These are phyloP conservation scores for Coccyzus lansbergi DNA, from an alignment of 2,797 vertebrate genomes.

Conservation along the genomic window DNA sequence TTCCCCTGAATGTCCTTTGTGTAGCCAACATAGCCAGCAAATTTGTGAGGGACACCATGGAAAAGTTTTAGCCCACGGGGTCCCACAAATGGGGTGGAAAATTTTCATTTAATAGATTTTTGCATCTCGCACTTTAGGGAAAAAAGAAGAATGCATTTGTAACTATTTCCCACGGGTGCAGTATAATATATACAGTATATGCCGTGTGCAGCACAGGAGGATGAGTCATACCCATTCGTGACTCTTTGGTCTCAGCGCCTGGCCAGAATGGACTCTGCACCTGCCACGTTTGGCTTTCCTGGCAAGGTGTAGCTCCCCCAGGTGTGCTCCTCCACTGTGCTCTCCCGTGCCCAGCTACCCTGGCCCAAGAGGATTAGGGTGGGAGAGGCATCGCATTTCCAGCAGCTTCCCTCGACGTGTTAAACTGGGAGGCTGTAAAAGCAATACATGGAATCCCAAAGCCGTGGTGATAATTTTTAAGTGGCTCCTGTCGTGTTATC, in stretches of 20 bases:
- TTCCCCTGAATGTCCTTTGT: neutral
- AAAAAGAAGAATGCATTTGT: neutral
- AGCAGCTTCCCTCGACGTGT: neutral
- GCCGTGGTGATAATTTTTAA: neutral
- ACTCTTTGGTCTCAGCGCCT: neutral
- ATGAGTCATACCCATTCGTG: conserved; percentile 39
- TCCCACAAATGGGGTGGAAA: conserved; percentile 42
- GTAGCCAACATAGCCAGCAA: neutral
- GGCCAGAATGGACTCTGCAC: neutral
- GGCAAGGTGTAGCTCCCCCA: neutral
- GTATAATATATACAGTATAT: neutral
- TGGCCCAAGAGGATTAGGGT: neutral
- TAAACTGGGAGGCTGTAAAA: neutral
- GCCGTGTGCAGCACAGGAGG: neutral
- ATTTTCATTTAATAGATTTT: conserved; percentile 28
- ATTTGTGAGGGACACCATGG: neutral
- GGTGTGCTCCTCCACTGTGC: accelerated
- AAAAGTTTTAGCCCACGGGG: neutral
- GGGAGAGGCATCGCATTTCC: neutral
- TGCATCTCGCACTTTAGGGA: neutral
- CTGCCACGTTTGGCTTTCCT: neutral
- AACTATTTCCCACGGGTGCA: conserved; percentile 15
- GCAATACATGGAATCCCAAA: neutral
- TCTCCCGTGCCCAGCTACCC: neutral
- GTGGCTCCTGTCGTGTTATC: neutral